Conservation (phyloP, 2,113 vertebrate species). For the Neolamprologus ventralis region DNA sequence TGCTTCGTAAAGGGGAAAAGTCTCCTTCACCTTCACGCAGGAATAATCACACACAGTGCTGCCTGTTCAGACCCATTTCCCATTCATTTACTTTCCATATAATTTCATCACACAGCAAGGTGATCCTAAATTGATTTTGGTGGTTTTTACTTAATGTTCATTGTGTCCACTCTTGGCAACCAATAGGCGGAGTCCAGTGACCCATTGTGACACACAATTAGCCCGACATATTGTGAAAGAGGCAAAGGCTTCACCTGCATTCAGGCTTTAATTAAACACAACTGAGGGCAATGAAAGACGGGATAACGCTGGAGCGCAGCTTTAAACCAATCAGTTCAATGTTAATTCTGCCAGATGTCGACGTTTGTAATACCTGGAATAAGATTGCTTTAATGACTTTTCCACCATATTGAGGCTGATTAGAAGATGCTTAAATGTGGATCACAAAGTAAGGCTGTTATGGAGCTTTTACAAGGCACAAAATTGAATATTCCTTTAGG, state of each 20-base stretch:
- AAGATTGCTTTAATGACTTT: slow-evolving; percentile 24
- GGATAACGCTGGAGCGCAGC: not conserved
- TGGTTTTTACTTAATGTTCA: slow-evolving; percentile 56
- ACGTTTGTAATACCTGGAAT: slow-evolving; percentile 32
- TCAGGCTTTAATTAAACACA: slow-evolving; percentile 48
- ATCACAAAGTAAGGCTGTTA: slow-evolving; percentile 36
- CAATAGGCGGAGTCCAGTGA: slow-evolving; percentile 48
- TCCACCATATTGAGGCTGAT: slow-evolving; percentile 17
- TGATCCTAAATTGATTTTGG: slow-evolving; percentile 43
- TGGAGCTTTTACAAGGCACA: not conserved
- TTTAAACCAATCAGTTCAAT: slow-evolving; percentile 1
- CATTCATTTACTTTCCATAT: not conserved
- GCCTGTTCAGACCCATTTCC: not conserved
- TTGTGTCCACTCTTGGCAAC: slow-evolving; percentile 50
- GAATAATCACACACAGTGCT: not conserved
- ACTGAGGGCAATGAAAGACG: not conserved
- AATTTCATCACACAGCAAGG: slow-evolving; percentile 17
- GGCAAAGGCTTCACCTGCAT: slow-evolving; percentile 16
- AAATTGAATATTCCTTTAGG: slow-evolving; percentile 30
- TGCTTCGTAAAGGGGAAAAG: not conserved
- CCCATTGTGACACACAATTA: slow-evolving; percentile 32
- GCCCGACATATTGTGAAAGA: not conserved
- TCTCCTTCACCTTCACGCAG: not conserved
- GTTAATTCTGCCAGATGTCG: not conserved
- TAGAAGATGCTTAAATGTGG: slow-evolving; percentile 16